Evolutionary conservation across 1,140 invertebrate species (phyloP), one percentile per base, ranked within the genome.

Genomic region (Drosophila serrata): DNA sequence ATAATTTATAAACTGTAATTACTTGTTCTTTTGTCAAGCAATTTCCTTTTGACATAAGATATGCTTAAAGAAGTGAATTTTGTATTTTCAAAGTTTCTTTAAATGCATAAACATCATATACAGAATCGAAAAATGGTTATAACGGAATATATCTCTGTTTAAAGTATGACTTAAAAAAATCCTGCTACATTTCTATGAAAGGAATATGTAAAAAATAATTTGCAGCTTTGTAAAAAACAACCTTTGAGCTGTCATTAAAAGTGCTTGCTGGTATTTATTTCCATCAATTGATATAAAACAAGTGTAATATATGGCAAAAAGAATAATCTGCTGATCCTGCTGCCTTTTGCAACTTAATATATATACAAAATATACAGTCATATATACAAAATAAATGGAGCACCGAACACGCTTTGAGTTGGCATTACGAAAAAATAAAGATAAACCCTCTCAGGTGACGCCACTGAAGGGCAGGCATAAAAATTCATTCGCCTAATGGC

Each of bases 401-500:
- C 76, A 77, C 53, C 63, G 76, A 77, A 58, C 39, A 58, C 39
- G 79, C 84, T 87, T 84, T 88, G 80, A 87, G 62, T 53, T 75
- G 81, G 65, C 75, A 75, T 87, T 82, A 87, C 33, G 9, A 35
- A 6, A n/a, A 29, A 7, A 48, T 2, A 33, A 7, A 2, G 27
- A n/a, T n/a, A 12, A 37, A 12, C 40, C 40, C 62, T 51, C 37
- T 31, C 45, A 46, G 40, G 75, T 79, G 61, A 57, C 65, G 75
- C 79, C 75, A 81, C 63, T 79, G 49, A 31, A 42, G 37, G 74
- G 55, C 53, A 55, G 74, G 53, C 64, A 78, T 81, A 75, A 90
- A 87, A 88, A 88, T 82, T 88, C 85, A 88, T 88, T 88, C 85
- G 77, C 74, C 69, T 88, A 88, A 88, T 88, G 85, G 85, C 77